phyloP scores from a whole-genome alignment of 2,888 invertebrate species.

The Isotomurus palustris region DNA sequence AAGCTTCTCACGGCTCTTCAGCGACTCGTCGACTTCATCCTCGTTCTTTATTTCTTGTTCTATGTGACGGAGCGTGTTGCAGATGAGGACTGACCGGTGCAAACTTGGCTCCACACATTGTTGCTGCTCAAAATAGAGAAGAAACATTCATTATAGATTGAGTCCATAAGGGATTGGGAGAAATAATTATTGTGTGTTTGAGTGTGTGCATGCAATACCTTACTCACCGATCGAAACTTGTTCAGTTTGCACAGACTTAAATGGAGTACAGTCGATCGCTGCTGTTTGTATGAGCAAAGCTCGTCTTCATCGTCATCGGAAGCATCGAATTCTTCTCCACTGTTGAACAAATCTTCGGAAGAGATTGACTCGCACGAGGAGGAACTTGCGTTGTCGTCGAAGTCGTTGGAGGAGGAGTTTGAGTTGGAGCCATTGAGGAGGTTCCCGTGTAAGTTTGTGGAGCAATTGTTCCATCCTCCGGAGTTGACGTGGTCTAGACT shows the following conservation, averaged over 20 bases:
- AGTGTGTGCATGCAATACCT: not conserved
- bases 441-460: constrained; percentile 1
- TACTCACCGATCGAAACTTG: constrained; percentile 48
- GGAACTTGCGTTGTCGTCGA: constrained; percentile 41
- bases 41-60: constrained; percentile 53
- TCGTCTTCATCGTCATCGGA: constrained; percentile 42
- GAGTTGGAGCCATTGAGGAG: constrained; percentile 12
- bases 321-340: constrained; percentile 44
- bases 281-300: constrained; percentile 47
- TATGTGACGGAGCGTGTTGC: constrained; percentile 54
- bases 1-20: constrained; percentile 37
- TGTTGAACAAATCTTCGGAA: constrained; percentile 45
- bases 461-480: not conserved
- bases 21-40: constrained; percentile 47
- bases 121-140: constrained; percentile 45
- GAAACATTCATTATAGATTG: not conserved
- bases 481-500: not conserved
- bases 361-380: constrained; percentile 43
- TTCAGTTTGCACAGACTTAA: constrained; percentile 53
- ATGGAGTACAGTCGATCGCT: constrained; percentile 52
- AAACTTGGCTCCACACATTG: constrained; percentile 52
- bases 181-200: not conserved
- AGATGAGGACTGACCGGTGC: constrained; percentile 53
- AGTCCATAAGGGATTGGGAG: constrained; percentile 3
- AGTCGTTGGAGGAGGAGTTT: constrained; percentile 18